phyloP scores from a whole-genome alignment of 2,888 invertebrate genomes.

The Argyra leucocephala region DNA sequence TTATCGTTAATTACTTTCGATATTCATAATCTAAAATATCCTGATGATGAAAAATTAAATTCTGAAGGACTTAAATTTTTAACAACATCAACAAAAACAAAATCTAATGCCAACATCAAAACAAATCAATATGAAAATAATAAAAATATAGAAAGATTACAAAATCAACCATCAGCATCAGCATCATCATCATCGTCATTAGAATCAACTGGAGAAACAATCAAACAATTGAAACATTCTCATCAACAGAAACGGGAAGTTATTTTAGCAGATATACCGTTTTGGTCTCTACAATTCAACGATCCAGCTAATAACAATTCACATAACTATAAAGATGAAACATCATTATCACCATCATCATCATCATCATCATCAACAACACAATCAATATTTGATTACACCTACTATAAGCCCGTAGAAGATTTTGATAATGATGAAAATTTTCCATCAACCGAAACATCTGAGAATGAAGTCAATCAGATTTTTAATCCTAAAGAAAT shows the following conservation, averaged over 20 bases:
- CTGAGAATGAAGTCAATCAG: neutral
- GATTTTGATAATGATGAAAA: neutral
- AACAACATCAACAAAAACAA: neutral
- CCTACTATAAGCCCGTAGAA: neutral
- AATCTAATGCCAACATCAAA: neutral
- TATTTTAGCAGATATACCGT: neutral
- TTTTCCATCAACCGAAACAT: neutral
- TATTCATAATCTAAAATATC: neutral
- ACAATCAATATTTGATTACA: neutral
- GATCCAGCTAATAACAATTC: neutral
- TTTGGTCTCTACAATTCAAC: neutral
- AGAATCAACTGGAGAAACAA: neutral
- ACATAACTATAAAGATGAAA: too few relatives aligned
- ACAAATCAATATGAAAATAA: neutral
- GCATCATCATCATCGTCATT: neutral
- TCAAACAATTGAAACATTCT: neutral
- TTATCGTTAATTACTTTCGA: neutral
- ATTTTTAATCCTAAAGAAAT: neutral
- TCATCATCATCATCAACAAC: too few relatives aligned
- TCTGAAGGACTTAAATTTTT: neutral
- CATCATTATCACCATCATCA: neutral
- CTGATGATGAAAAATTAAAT: neutral
- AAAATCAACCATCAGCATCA: neutral
- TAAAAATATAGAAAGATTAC: neutral
- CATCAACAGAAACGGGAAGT: slow-evolving; percentile 6